These are phyloP conservation scores for Euura saliciscinereae DNA, from an alignment of 1,140 invertebrate genomes.

Conservation along the genomic window DNA sequence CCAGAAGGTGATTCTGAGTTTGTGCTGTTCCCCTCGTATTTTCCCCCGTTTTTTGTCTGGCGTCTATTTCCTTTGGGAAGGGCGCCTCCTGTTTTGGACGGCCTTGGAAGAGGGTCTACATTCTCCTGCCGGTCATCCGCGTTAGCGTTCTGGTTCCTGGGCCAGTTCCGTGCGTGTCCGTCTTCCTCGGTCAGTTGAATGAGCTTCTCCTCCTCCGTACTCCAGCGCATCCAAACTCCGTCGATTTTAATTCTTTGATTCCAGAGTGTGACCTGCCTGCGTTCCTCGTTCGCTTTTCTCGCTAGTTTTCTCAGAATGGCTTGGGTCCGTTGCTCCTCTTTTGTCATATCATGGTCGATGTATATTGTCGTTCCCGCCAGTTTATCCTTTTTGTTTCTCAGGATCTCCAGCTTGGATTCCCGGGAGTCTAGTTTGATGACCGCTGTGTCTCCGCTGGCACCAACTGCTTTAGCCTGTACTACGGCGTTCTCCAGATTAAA, in stretches of 20 bases:
- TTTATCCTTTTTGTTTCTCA: background rate
- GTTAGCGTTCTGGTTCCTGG: too few relatives aligned
- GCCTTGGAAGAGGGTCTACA: too few relatives aligned
- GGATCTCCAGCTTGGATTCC: background rate
- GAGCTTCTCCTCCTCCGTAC: too few relatives aligned
- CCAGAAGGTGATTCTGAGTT: too few relatives aligned
- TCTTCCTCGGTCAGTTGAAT: too few relatives aligned
- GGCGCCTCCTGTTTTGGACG: too few relatives aligned
- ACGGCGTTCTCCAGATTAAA: constrained; percentile 2
- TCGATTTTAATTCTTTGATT: constrained; percentile 1
- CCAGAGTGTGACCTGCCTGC: background rate
- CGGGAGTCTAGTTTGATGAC: background rate
- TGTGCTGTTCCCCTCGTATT: background rate
- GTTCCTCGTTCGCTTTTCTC: background rate
- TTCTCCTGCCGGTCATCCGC: too few relatives aligned
- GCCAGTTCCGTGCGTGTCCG: too few relatives aligned
- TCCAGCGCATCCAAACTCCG: constrained; percentile 11
- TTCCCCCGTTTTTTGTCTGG: too few relatives aligned
- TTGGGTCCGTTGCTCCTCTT: background rate
- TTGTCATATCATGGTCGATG: background rate
- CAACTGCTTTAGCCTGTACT: background rate
- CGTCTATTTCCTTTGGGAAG: too few relatives aligned
- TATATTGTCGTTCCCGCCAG: background rate
- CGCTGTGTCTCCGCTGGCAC: background rate
- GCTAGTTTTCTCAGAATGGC: background rate